Evolutionary conservation across 2,797 vertebrate species (phyloP).

Genomic region (Poeciliopsis presidionis): DNA sequence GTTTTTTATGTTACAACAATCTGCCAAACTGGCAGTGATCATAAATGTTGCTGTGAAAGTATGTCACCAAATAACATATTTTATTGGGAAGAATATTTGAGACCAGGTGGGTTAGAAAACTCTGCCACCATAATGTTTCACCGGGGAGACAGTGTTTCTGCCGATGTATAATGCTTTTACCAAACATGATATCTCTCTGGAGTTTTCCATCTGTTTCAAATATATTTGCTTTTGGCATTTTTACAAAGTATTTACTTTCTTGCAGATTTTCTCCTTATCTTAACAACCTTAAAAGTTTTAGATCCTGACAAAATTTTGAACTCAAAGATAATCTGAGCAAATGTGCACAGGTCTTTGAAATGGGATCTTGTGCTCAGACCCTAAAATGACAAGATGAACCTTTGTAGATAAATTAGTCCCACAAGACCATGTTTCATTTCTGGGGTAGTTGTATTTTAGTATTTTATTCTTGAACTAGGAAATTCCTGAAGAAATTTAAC

Average conservation of each 20-base stretch:
- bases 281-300: background rate
- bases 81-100: background rate
- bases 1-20: background rate
- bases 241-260: background rate
- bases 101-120: background rate
- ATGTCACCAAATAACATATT: background rate
- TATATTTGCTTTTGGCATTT: background rate
- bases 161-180: background rate
- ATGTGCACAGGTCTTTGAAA: background rate
- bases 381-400: slow-evolving; percentile 18
- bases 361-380: background rate
- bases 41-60: background rate
- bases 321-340: background rate
- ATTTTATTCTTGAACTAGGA: slow-evolving; percentile 4
- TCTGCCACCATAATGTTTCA: background rate
- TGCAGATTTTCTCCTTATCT: background rate
- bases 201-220: background rate
- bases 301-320: background rate
- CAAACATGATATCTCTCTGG: background rate
- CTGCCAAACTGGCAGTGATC: background rate
- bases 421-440: slow-evolving; percentile 19
- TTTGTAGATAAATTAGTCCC: background rate
- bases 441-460: slow-evolving; percentile 17
- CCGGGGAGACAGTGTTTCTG: background rate
- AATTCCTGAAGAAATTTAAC: no score